A percentile compares a stretch with the other conserved stretches of the same genome.
Evolutionary conservation across 1,140 invertebrate species (phyloP).

Genomic region (Aporrectodea caliginosa): DNA sequence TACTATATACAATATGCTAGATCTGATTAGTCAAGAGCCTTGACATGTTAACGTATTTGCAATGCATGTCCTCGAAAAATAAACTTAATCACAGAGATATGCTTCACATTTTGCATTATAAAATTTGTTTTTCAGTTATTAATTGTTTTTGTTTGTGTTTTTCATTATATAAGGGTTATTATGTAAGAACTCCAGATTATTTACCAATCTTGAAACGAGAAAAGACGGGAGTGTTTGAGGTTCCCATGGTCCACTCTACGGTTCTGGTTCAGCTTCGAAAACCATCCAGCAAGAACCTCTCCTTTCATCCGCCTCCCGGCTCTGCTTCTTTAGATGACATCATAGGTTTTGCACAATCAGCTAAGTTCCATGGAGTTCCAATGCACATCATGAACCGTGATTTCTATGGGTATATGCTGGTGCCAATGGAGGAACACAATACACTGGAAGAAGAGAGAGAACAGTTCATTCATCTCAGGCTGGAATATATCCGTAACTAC

Average conservation of each 20-base stretch:
- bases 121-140: no score
- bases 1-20: no score
- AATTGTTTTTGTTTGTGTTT: no score
- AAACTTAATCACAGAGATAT: no score
- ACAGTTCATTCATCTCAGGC: conserved; percentile 73
- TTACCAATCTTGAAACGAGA: conserved; percentile 72
- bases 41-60: no score
- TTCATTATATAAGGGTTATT: conserved; percentile 90
- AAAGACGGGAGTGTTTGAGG: conserved; percentile 71
- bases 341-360: conserved; percentile 84
- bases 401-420: conserved; percentile 75
- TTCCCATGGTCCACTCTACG: conserved; percentile 89
- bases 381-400: conserved; percentile 78
- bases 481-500: conserved; percentile 66
- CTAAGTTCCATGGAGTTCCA: conserved; percentile 63
- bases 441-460: conserved; percentile 65
- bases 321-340: conserved; percentile 82
- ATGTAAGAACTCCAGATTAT: conserved; percentile 80
- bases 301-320: conserved; percentile 66
- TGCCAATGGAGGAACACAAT: conserved; percentile 72
- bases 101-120: no score
- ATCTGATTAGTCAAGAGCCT: no score
- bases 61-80: no score
- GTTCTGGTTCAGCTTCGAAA: conserved; percentile 75
- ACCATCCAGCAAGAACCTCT: conserved; percentile 64